Base-by-base conservation (phyloP, 1,140 invertebrate species). In the Drosophila gunungcola region DNA sequence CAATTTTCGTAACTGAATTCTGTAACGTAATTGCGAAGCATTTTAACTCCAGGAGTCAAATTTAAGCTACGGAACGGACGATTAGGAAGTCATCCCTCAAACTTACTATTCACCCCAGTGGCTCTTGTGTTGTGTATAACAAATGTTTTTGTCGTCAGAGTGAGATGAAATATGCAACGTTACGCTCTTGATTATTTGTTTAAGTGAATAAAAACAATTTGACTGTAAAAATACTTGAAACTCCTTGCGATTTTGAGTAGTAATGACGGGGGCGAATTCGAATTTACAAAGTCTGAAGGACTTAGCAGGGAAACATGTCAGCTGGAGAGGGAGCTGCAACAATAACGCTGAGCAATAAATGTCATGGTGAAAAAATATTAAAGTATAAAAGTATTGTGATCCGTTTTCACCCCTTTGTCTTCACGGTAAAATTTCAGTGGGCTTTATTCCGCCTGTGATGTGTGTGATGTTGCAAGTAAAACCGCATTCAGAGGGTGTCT, bases 181-280 rank as follows among this genome's bases (percentile, higher is more conserved):
- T 62, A 38, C 42, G 65, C 67, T 79, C 74, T 72, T 73, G 63
- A 88, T 82, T 86, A 76, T 86, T 86, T 86, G 72, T 83, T 48
- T 74, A 89, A 89, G 64, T 80, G 81, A 89, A 89, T 81, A 89
- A 89, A 89, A 90, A 90, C 85, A 85, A 85, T 90, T 89, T 85
- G 78, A 89, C 85, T 84, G 85, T 81, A 73, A 89, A 90, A 85
- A 90, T 79, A 89, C 85, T 89, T 84, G 85, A 89, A 85, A 81
- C 74, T 85, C 46, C 74, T 90, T 78, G 62, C 53, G 64, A 85
- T 80, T 90, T 52, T 43, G 63, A 69, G 43, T 16, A 43, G 39
- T 34, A 29, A 46, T 41, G 52, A 56, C 60, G 27, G 42, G 53
- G 55, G 68, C 55, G 36, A 53, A 46, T 45, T 32, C 29, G 7